Conservation (phyloP, 1,140 invertebrate genomes). For the Habropoda laboriosa region DNA sequence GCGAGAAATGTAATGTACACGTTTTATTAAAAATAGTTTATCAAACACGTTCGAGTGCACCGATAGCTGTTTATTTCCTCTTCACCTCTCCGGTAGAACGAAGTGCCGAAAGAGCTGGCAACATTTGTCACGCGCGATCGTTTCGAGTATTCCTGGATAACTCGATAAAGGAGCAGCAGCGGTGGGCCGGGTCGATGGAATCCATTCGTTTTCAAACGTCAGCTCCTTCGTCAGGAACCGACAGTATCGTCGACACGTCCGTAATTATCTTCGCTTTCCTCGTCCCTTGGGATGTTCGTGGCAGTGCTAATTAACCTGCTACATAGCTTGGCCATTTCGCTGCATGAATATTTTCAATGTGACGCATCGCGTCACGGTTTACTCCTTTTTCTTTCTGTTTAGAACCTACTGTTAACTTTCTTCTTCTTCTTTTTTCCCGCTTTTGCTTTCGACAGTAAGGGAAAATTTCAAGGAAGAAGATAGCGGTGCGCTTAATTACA, state of each 20-base stretch:
- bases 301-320: conserved; percentile 62
- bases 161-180: conserved; percentile 13
- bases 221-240: conserved; percentile 64
- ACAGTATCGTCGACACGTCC: conserved; percentile 65
- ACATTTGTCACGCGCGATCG: conserved; percentile 49
- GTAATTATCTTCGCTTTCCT: conserved; percentile 63
- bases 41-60: background rate
- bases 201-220: conserved; percentile 64
- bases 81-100: background rate
- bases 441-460: background rate
- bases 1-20: background rate
- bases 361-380: conserved; percentile 26
- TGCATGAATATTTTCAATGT: conserved; percentile 61
- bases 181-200: conserved; percentile 52
- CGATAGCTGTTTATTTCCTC: conserved; percentile 11
- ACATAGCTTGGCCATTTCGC: conserved; percentile 63
- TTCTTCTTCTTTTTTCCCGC: background rate
- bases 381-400: too few species aligned
- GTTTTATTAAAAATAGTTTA: conserved; percentile 22
- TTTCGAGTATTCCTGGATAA: conserved; percentile 33
- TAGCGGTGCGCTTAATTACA: conserved; percentile 32
- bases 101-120: conserved; percentile 34
- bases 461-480: too few species aligned
- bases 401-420: too few species aligned
- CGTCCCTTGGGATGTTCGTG: conserved; percentile 58